phyloP scores from a whole-genome alignment of 2,113 vertebrate genomes.

The Scortum barcoo region DNA sequence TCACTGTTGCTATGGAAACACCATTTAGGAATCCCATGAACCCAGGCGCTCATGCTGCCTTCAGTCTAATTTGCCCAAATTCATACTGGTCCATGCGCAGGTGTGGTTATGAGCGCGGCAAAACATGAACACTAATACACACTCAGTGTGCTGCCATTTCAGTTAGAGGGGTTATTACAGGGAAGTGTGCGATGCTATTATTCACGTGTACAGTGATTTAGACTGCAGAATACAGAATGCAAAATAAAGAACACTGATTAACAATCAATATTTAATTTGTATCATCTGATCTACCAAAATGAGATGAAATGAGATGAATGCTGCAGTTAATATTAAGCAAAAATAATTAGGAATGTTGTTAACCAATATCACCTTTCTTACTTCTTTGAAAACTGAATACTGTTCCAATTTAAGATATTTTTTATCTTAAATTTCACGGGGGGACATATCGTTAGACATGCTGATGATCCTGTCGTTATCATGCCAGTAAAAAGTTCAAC shows the following conservation, averaged over 20 bases:
- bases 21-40: slow-evolving; percentile 59
- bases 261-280: background rate
- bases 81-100: slow-evolving; percentile 34
- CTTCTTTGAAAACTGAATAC: background rate
- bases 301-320: background rate
- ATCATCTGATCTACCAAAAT: background rate
- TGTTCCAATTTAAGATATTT: too few species aligned
- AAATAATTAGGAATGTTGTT: background rate
- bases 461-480: background rate
- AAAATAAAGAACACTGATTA: background rate
- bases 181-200: slow-evolving; percentile 1
- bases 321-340: background rate
- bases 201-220: background rate
- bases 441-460: background rate
- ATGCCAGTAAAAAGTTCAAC: background rate
- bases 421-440: background rate
- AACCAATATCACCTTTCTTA: background rate
- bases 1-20: slow-evolving; percentile 76
- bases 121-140: slow-evolving; percentile 45
- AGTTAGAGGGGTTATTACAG: slow-evolving; percentile 19
- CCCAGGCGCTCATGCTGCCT: slow-evolving; percentile 32
- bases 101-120: slow-evolving; percentile 4
- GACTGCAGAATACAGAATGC: background rate
- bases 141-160: slow-evolving; percentile 19
- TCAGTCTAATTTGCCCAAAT: slow-evolving; percentile 59